A percentile compares a stretch with the other conserved stretches of the same genome.
Evolutionary conservation across 2,113 vertebrate species (phyloP).

Genomic region (Holacanthus passer): DNA sequence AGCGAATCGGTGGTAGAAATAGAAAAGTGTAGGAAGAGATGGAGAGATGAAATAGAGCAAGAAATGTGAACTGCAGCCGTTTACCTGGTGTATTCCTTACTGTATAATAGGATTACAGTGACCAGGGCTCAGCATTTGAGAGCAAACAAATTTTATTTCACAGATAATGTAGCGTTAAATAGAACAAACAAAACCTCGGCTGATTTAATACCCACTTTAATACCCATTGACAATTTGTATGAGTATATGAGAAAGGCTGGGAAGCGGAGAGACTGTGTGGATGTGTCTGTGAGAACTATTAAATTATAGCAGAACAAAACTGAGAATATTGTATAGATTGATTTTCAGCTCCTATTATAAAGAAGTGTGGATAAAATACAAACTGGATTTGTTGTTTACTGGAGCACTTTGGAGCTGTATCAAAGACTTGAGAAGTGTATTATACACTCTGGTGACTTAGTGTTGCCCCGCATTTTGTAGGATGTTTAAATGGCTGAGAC

Average conservation of each 20-base stretch:
- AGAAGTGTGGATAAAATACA: slow-evolving; percentile 23
- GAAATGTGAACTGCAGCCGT: not conserved
- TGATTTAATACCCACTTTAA: slow-evolving; percentile 46
- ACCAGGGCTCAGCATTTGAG: slow-evolving; percentile 19
- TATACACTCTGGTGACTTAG: not conserved
- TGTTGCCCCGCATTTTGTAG: slow-evolving; percentile 19
- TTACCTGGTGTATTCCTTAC: slow-evolving; percentile 23
- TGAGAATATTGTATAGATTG: slow-evolving; percentile 15
- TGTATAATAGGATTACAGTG: slow-evolving; percentile 35
- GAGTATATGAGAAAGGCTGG: slow-evolving; percentile 2
- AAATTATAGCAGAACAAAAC: slow-evolving; percentile 19
- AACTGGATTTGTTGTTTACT: slow-evolving; percentile 37
- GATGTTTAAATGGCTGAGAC: slow-evolving; percentile 1
- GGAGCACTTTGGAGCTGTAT: not conserved
- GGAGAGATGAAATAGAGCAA: slow-evolving; percentile 1
- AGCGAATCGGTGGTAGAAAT: not conserved
- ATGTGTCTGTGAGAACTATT: slow-evolving; percentile 26
- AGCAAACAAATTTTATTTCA: slow-evolving; percentile 38
- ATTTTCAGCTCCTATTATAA: slow-evolving; percentile 33
- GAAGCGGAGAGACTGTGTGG: not conserved
- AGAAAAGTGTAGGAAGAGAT: not conserved
- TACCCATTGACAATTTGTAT: slow-evolving; percentile 27
- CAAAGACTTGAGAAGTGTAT: not conserved
- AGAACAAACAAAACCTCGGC: slow-evolving; percentile 42
- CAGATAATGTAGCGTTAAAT: slow-evolving; percentile 54